phyloP scores from a whole-genome alignment of 2,113 vertebrate genomes.

The Pterocles orientalis region DNA sequence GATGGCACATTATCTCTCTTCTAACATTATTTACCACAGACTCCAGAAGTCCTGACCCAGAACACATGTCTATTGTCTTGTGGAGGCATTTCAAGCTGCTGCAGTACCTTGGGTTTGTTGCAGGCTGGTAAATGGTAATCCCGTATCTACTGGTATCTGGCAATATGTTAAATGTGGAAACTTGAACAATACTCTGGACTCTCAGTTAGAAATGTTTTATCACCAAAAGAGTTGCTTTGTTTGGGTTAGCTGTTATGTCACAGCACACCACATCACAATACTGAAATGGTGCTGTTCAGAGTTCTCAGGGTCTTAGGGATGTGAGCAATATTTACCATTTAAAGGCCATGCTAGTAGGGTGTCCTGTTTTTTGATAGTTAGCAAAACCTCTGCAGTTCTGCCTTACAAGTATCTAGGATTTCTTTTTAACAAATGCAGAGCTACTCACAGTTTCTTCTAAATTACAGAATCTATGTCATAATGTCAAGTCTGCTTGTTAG shows the following conservation, averaged over 20 bases:
- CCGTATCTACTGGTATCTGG: not conserved
- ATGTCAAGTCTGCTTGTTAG: slow-evolving; percentile 22
- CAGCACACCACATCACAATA: not conserved
- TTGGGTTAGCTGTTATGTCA: not conserved
- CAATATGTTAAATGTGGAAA: fast-evolving
- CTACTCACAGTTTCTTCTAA: not conserved
- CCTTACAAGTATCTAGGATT: not conserved
- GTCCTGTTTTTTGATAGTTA: not conserved
- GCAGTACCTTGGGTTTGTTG: not conserved
- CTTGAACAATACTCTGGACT: not conserved
- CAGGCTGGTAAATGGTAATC: not conserved
- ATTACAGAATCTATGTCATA: slow-evolving; percentile 13
- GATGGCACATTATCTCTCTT: not conserved
- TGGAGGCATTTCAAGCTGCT: not conserved
- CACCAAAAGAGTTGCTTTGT: not conserved
- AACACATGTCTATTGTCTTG: not conserved
- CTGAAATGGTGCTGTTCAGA: not conserved
- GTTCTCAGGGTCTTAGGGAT: not conserved
- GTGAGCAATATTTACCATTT: not conserved
- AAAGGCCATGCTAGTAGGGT: not conserved
- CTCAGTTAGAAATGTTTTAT: not conserved
- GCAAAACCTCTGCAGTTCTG: not conserved
- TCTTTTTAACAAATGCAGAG: not conserved
- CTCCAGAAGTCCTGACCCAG: not conserved
- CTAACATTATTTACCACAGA: not conserved